Evolutionary conservation across 2,113 vertebrate species (phyloP).

Genomic region (Mesitornis unicolor): DNA sequence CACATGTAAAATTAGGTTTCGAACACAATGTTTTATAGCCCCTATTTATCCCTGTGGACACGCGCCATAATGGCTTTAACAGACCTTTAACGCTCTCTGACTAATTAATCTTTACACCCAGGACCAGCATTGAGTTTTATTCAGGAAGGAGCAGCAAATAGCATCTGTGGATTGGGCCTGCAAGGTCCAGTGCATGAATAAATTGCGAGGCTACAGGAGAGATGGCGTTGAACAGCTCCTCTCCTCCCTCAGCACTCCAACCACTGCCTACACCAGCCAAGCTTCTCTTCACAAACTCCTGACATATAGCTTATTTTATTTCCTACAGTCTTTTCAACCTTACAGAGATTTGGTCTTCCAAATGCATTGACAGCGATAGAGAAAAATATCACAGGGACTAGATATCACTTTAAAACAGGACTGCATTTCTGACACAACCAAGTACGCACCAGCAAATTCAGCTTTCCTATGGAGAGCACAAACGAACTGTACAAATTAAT

Average conservation of each 20-base stretch:
- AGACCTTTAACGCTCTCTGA: constrained; percentile 54
- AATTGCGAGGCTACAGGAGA: constrained; percentile 52
- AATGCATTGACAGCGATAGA: background rate
- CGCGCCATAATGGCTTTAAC: constrained; percentile 46
- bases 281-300: constrained; percentile 55
- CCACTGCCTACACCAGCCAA: constrained; percentile 35
- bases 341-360: constrained; percentile 60
- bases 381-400: constrained; percentile 28
- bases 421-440: constrained; percentile 37
- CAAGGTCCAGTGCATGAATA: constrained; percentile 63
- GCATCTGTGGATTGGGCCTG: constrained; percentile 50
- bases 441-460: constrained; percentile 6
- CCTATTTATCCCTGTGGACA: constrained; percentile 45
- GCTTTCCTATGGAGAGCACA: constrained; percentile 41
- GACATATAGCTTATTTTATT: constrained; percentile 62
- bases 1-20: constrained; percentile 56
- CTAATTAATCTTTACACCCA: constrained; percentile 62
- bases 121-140: constrained; percentile 38
- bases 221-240: constrained; percentile 8
- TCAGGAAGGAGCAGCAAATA: constrained; percentile 46
- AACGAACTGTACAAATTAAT: constrained; percentile 50
- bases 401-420: constrained; percentile 24
- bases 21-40: constrained; percentile 54
- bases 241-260: constrained; percentile 8
- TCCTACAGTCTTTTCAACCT: constrained; percentile 58